A percentile compares a stretch with the other conserved stretches of the same genome.
These are phyloP conservation scores for Xanthostigma xanthostigma DNA, from an alignment of 2,888 invertebrate genomes.

Conservation along the genomic window DNA sequence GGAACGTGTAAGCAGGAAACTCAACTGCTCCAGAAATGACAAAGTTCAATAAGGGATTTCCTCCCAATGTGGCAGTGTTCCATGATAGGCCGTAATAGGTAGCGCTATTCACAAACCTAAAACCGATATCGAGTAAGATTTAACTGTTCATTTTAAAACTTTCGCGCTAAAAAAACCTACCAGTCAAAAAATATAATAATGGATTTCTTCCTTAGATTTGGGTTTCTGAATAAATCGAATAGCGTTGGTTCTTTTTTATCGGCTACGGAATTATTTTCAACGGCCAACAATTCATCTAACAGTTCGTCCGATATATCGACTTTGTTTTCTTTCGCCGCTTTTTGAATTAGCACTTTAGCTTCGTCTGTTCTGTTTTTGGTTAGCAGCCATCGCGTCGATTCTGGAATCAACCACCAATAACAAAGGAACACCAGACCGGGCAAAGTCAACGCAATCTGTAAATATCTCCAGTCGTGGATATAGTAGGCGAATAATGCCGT, in stretches of 20 bases:
- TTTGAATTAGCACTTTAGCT: conserved; percentile 43
- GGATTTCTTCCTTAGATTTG: conserved; percentile 46
- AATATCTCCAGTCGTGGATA: conserved; percentile 49
- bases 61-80: conserved; percentile 56
- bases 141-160: no score
- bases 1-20: conserved; percentile 53
- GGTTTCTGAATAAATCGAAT: conserved; percentile 44
- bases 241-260: conserved; percentile 31
- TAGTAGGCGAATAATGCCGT: conserved; percentile 51
- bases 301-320: conserved; percentile 37
- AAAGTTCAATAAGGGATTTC: conserved; percentile 58
- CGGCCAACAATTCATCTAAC: conserved; percentile 34
- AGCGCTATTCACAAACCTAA: conserved; percentile 63
- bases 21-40: conserved; percentile 61
- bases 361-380: conserved; percentile 44
- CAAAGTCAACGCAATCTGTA: conserved; percentile 53
- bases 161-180: conserved; percentile 27
- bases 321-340: conserved; percentile 49
- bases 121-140: conserved; percentile 20
- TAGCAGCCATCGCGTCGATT: conserved; percentile 57
- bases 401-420: conserved; percentile 64
- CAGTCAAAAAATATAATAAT: conserved; percentile 60
- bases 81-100: conserved; percentile 67
- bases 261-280: conserved; percentile 25
- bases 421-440: conserved; percentile 50